Evolutionary conservation across 2,888 invertebrate species (phyloP), one percentile per base, ranked within the genome.

Genomic region (Synanthedon formicaeformis): DNA sequence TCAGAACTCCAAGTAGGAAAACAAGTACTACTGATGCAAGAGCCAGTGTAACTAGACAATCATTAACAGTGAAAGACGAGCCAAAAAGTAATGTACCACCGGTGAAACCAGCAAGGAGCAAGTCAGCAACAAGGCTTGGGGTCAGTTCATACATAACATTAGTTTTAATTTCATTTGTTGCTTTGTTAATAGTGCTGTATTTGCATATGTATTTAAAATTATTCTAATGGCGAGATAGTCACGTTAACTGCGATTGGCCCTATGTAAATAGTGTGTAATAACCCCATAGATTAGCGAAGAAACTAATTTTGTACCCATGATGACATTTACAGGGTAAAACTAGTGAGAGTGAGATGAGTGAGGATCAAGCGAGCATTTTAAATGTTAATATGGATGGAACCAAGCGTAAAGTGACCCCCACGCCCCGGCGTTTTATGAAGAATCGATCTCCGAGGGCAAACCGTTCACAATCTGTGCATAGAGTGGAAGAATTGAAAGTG

Each of bases 311-410:
- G 64, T 71, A 67, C 70, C 63, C 66, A 67, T 78, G 74, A 76
- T 82, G 72, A 78, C 64, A 75, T 87, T 87, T 86, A 67, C 87
- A 88, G 88, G 87, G 73, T 77, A 87, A 86, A 69, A 88, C 87
- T 78, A 88, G 88, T 87, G 88, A 88, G 72, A 88, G 88, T 83
- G 88, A 88, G 71, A 87, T 88, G 88, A 88, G 88, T 78, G 88
- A 88, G 66, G 88, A 88, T 69, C 83, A 81, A 70, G 64, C 59
- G 56, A 69, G 65, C 58, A 76, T 77, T 64, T 75, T 72, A 58
- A 73, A 67, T 64, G 56, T 61, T 55, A 60, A 66, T 59, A 63
- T 67, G 55, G 68, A 67, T 60, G 65, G 58, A 53, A 59, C 71
- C 50, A 83, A 72, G 63, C 84, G 87, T 51, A 88, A 75, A 69